Conservation (phyloP, 1,140 invertebrate species). For the Zaprionus ghesquierei region DNA sequence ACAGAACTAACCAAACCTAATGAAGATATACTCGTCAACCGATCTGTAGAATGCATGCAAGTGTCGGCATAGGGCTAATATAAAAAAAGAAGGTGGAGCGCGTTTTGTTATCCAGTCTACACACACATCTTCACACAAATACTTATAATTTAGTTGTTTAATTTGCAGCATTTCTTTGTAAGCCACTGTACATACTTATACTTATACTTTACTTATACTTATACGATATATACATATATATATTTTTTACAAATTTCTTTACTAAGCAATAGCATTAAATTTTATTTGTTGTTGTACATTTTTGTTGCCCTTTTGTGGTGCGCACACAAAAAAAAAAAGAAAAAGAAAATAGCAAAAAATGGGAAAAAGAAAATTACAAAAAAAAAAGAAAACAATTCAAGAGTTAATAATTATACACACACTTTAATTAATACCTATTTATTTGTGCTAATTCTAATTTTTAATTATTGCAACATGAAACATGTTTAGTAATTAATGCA, state of each 20-base stretch:
- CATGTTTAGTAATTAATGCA: slow-evolving; percentile 74
- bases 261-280: slow-evolving; percentile 47
- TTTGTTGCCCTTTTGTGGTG: slow-evolving; percentile 55
- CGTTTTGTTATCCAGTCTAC: slow-evolving; percentile 61
- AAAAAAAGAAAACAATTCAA: slow-evolving; percentile 3
- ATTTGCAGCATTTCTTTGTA: slow-evolving; percentile 39
- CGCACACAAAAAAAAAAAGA: slow-evolving; percentile 26
- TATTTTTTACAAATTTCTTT: slow-evolving; percentile 33
- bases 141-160: slow-evolving; percentile 10
- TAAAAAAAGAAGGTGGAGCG: background rate
- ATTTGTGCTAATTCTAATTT: slow-evolving; percentile 68
- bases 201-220: slow-evolving; percentile 13
- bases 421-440: slow-evolving; percentile 67
- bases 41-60: slow-evolving; percentile 51
- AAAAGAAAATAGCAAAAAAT: slow-evolving; percentile 23
- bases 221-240: slow-evolving; percentile 39
- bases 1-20: background rate
- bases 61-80: slow-evolving; percentile 13
- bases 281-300: slow-evolving; percentile 67
- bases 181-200: slow-evolving; percentile 43
- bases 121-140: slow-evolving; percentile 15
- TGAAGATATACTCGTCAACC: slow-evolving; percentile 8
- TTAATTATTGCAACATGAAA: slow-evolving; percentile 51
- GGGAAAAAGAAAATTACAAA: background rate
- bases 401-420: slow-evolving; percentile 41